Percentiles rank a stretch among this genome's conserved stretches.
Evolutionary conservation across 2,113 vertebrate species (phyloP).

Genomic region (Seriola aureovittata): DNA sequence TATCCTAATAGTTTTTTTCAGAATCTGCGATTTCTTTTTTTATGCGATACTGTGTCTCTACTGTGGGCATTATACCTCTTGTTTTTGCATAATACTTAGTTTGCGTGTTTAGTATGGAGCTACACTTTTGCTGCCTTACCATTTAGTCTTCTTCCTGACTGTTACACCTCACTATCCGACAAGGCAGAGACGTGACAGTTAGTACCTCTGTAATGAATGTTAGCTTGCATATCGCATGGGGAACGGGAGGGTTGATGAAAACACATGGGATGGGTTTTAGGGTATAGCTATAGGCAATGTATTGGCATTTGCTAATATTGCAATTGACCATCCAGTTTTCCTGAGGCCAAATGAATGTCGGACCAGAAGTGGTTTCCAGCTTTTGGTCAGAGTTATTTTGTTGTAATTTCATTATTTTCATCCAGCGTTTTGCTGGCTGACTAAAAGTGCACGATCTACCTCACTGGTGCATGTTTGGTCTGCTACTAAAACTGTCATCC

Average conservation of each 20-base stretch:
- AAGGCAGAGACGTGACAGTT: slow-evolving; percentile 62
- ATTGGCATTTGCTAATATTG: slow-evolving; percentile 74
- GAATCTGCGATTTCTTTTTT: slow-evolving; percentile 13
- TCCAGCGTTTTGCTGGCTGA: slow-evolving; percentile 54
- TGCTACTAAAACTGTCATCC: slow-evolving; percentile 28
- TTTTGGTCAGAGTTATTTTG: slow-evolving; percentile 62
- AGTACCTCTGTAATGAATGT: slow-evolving; percentile 79
- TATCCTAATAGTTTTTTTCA: slow-evolving; percentile 38
- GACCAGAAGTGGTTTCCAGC: slow-evolving; percentile 67
- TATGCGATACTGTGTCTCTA: slow-evolving; percentile 26
- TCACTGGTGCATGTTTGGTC: slow-evolving; percentile 63
- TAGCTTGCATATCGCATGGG: slow-evolving; percentile 65
- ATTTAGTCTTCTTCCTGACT: slow-evolving; percentile 66
- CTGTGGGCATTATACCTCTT: slow-evolving; percentile 37
- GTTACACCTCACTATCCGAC: slow-evolving; percentile 73
- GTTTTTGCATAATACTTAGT: slow-evolving; percentile 41
- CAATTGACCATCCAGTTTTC: slow-evolving; percentile 80
- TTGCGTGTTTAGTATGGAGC: slow-evolving; percentile 49
- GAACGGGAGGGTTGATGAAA: slow-evolving; percentile 39
- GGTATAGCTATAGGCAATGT: slow-evolving; percentile 64
- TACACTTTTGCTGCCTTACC: slow-evolving; percentile 75
- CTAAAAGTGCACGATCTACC: slow-evolving; percentile 61
- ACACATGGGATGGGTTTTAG: slow-evolving; percentile 55
- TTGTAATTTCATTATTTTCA: slow-evolving; percentile 43
- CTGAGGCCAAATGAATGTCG: slow-evolving; percentile 83